A percentile compares a stretch with the other conserved stretches of the same genome.
These are phyloP conservation scores for Trimorus sp. DNA, from an alignment of 2,888 invertebrate species.

Conservation along the genomic window DNA sequence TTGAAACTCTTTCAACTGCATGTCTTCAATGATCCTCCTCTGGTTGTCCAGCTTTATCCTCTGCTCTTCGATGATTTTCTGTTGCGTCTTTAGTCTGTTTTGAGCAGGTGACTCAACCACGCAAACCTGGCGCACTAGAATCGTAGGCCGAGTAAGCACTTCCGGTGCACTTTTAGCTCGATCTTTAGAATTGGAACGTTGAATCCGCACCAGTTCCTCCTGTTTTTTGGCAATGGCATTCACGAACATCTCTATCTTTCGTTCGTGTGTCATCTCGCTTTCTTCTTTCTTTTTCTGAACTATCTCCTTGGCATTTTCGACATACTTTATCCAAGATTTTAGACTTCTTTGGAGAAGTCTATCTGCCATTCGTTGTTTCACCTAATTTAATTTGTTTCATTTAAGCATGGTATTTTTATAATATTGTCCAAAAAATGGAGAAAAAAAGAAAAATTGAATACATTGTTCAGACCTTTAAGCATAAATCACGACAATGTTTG, in stretches of 20 bases:
- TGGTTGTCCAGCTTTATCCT: conserved; percentile 88
- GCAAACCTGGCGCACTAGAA: conserved; percentile 33
- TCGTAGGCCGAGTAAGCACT: conserved; percentile 10
- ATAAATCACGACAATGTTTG: conserved; percentile 70
- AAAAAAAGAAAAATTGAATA: too few species aligned
- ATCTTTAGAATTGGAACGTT: conserved; percentile 30
- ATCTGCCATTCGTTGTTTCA: conserved; percentile 66
- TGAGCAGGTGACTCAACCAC: conserved; percentile 72
- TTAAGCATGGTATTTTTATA: background rate
- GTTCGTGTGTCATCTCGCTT: conserved; percentile 71
- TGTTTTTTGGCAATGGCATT: conserved; percentile 75
- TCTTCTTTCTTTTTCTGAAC: conserved; percentile 62
- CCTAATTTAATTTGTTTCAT: conserved; percentile 22
- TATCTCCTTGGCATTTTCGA: conserved; percentile 50
- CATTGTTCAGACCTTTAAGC: conserved; percentile 65
- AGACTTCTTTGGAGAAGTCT: conserved; percentile 71
- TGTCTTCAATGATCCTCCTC: conserved; percentile 87
- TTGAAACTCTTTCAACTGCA: conserved; percentile 87
- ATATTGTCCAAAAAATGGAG: background rate
- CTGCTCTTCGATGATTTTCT: conserved; percentile 88
- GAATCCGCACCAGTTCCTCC: conserved; percentile 66
- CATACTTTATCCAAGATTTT: conserved; percentile 70
- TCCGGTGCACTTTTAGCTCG: conserved; percentile 45
- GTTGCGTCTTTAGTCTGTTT: conserved; percentile 84
- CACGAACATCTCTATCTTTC: conserved; percentile 76